These are phyloP conservation scores for Apeira syringaria DNA, from an alignment of 2,888 invertebrate genomes.

Conservation along the genomic window DNA sequence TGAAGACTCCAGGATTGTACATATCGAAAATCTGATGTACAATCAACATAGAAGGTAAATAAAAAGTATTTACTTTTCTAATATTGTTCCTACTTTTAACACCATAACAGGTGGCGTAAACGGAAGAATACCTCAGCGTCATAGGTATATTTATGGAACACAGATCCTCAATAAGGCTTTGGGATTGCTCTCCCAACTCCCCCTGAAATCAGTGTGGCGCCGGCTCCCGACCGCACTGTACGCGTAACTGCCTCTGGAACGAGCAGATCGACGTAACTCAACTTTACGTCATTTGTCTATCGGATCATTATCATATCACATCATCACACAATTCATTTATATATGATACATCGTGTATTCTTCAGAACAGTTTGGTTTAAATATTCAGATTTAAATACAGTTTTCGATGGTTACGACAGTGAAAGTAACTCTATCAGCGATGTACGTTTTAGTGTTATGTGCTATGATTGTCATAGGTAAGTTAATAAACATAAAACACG, in stretches of 20 bases:
- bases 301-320: too few relatives aligned
- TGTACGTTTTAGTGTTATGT: constrained; percentile 5
- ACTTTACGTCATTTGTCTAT: constrained; percentile 7
- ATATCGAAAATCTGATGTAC: too few relatives aligned
- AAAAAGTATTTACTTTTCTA: too few relatives aligned
- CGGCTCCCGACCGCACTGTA: constrained; percentile 2
- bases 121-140: too few relatives aligned
- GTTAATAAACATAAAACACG: background rate
- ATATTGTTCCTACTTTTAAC: too few relatives aligned
- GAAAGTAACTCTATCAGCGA: background rate
- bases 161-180: background rate
- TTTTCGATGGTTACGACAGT: background rate
- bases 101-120: too few relatives aligned
- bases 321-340: background rate
- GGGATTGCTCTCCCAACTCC: background rate
- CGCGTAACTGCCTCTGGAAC: constrained; percentile 5
- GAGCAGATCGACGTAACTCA: constrained; percentile 4
- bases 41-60: too few relatives aligned
- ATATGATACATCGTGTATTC: too few relatives aligned
- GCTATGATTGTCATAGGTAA: constrained; percentile 7
- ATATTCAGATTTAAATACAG: too few relatives aligned
- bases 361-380: too few relatives aligned
- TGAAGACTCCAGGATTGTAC: too few relatives aligned
- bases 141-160: too few relatives aligned
- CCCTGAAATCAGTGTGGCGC: constrained; percentile 8